phyloP scores from a whole-genome alignment of 1,140 invertebrate species.

The Drosophila mauritiana region DNA sequence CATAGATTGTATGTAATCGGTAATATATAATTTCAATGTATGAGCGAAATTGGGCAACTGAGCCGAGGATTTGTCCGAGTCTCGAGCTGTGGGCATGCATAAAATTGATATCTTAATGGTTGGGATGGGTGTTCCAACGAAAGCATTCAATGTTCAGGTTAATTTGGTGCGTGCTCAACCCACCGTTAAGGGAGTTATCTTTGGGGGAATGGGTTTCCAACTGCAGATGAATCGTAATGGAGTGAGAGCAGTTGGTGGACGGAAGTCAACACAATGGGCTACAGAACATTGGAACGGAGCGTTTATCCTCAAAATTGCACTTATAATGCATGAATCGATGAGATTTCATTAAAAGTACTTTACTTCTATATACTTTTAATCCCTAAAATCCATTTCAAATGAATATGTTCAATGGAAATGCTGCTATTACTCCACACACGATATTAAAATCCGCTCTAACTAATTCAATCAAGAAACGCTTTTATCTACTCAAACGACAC shows the following conservation, averaged over 20 bases:
- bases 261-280: slow-evolving; percentile 26
- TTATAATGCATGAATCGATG: neutral
- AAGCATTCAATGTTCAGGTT: slow-evolving; percentile 47
- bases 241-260: slow-evolving; percentile 15
- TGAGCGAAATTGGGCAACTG: slow-evolving; percentile 45
- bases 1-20: slow-evolving; percentile 48
- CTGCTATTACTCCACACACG: neutral
- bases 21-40: slow-evolving; percentile 62
- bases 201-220: slow-evolving; percentile 6
- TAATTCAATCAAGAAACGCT: slow-evolving; percentile 32
- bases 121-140: neutral
- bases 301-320: neutral
- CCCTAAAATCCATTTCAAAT: neutral
- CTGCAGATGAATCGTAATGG: slow-evolving; percentile 25
- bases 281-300: neutral
- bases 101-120: slow-evolving; percentile 67
- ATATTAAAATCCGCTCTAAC: slow-evolving; percentile 10
- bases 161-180: slow-evolving; percentile 47
- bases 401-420: neutral
- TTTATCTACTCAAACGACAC: slow-evolving; percentile 22
- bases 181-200: slow-evolving; percentile 49
- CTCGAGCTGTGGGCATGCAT: slow-evolving; percentile 61
- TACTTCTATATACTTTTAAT: too few relatives aligned
- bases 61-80: slow-evolving; percentile 51
- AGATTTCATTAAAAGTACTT: too few relatives aligned